Evolutionary conservation across 2,113 vertebrate species (phyloP).

Genomic region (Zosterops lateralis): DNA sequence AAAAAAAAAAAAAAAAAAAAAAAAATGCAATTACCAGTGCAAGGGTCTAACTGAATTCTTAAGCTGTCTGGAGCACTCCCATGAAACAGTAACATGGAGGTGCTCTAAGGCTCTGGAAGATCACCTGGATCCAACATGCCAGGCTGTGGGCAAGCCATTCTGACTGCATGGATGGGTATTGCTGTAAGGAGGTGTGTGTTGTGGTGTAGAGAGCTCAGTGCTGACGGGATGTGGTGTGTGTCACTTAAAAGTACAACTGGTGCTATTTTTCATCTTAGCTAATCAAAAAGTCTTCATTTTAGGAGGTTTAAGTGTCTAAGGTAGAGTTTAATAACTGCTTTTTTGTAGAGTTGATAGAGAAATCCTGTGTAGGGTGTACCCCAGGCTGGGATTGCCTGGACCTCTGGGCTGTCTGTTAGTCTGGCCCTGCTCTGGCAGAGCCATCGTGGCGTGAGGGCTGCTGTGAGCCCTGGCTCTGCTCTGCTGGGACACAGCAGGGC

Average conservation of each 20-base stretch:
- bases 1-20: background rate
- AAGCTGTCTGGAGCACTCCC: background rate
- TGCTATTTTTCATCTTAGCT: background rate
- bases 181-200: background rate
- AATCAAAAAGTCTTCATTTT: background rate
- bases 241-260: background rate
- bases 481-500: background rate
- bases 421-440: background rate
- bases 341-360: background rate
- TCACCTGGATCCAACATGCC: fast-evolving
- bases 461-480: background rate
- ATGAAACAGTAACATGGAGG: fast-evolving
- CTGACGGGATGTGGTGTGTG: fast-evolving
- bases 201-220: fast-evolving
- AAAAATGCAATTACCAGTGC: background rate
- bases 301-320: background rate
- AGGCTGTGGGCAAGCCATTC: fast-evolving
- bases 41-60: background rate
- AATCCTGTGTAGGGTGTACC: fast-evolving
- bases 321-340: background rate
- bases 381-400: background rate
- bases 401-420: background rate
- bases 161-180: background rate
- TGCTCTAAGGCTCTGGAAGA: background rate
- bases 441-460: background rate